Conservation (phyloP, 2,888 invertebrate genomes). For the Nomada lathburiana region DNA sequence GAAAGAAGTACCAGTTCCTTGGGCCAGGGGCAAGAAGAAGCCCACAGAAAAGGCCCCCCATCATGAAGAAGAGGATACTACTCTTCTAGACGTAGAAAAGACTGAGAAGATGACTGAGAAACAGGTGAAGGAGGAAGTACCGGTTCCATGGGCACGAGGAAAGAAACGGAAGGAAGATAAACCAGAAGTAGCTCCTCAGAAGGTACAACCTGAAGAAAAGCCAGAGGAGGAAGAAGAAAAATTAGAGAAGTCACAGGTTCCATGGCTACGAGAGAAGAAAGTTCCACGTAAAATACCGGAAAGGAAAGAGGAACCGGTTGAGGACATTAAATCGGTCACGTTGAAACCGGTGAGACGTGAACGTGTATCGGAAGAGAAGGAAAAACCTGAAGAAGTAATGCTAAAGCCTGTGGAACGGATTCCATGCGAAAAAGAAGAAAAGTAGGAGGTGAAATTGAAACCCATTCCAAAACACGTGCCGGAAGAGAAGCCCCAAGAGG, state of each 20-base stretch:
- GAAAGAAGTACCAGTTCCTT: conserved; percentile 81
- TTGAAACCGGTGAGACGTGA: conserved; percentile 68
- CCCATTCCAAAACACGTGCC: conserved; percentile 61
- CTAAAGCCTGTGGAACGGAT: conserved; percentile 81
- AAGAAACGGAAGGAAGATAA: conserved; percentile 60
- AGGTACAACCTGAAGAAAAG: conserved; percentile 54
- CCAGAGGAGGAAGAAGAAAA: conserved; percentile 65
- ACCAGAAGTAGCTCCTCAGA: conserved; percentile 43
- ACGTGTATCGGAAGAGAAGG: conserved; percentile 62
- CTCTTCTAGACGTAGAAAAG: conserved; percentile 64
- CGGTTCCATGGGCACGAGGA: conserved; percentile 75
- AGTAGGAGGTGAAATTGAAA: conserved; percentile 78
- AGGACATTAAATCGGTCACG: conserved; percentile 68
- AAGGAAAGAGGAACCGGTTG: conserved; percentile 66
- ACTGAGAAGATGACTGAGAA: conserved; percentile 63
- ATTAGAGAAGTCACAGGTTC: conserved; percentile 69
- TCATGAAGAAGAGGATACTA: conserved; percentile 72
- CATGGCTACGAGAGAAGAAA: conserved; percentile 76
- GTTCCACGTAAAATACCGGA: conserved; percentile 68
- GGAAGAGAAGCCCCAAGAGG: conserved; percentile 69
- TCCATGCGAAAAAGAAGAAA: conserved; percentile 80
- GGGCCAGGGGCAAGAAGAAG: conserved; percentile 77
- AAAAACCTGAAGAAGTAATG: conserved; percentile 74
- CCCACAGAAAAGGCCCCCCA: conserved; percentile 63
- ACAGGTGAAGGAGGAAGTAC: conserved; percentile 71